A percentile compares a stretch with the other conserved stretches of the same genome.
Evolutionary conservation across 2,113 vertebrate species (phyloP).

Genomic region (Embiotoca jacksoni): DNA sequence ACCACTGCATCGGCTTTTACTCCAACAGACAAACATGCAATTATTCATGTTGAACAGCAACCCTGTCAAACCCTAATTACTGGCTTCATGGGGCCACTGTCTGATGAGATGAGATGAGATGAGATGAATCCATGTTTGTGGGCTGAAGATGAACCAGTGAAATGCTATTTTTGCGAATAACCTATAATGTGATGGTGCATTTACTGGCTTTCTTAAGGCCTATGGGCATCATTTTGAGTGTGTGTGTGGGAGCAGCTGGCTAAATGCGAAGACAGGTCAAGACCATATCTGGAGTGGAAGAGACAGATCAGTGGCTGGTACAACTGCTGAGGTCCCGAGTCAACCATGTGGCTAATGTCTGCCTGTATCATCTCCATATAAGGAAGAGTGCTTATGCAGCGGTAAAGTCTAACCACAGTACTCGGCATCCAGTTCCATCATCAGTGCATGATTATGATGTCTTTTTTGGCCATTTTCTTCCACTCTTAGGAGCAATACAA

Average conservation of each 20-base stretch:
- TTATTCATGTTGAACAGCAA: too few relatives aligned
- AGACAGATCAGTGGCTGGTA: neutral
- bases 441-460: neutral
- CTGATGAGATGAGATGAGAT: too few relatives aligned
- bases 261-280: slow-evolving; percentile 32
- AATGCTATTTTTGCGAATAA: neutral
- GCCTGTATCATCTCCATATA: neutral
- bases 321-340: slow-evolving; percentile 10
- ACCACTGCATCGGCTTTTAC: too few relatives aligned
- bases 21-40: too few relatives aligned
- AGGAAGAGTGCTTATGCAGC: neutral
- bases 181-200: neutral
- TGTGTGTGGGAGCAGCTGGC: slow-evolving; percentile 9
- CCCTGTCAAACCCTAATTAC: too few relatives aligned
- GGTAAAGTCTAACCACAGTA: neutral
- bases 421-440: neutral
- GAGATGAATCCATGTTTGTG: neutral
- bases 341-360: neutral
- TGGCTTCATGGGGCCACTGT: too few relatives aligned
- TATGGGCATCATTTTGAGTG: slow-evolving; percentile 2
- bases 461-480: neutral
- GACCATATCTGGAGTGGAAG: slow-evolving; percentile 5
- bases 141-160: neutral
- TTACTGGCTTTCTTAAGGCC: neutral
- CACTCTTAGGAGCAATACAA: neutral